A percentile compares a stretch with the other conserved stretches of the same genome.
Evolutionary conservation across 1,140 invertebrate genomes (phyloP).

Genomic region (Leptonema lineaticorne): DNA sequence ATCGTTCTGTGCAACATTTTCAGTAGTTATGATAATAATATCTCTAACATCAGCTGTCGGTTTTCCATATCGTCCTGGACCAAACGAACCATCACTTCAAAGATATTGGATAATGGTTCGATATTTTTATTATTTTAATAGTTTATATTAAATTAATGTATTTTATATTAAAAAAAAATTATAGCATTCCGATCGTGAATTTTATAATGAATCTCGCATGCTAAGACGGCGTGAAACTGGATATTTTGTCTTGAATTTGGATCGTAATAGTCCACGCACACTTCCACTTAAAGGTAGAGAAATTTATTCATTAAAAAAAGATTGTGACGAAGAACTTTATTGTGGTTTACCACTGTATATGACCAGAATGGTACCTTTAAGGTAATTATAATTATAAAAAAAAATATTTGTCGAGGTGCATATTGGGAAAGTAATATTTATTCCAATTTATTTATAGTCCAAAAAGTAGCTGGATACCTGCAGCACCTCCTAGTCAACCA

Average conservation of each 20-base stretch:
- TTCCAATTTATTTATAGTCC: slow-evolving; percentile 17
- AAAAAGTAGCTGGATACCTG: slow-evolving; percentile 23
- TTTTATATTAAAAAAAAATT: background rate
- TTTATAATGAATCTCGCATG: slow-evolving; percentile 25
- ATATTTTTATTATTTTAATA: too few species aligned
- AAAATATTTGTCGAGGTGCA: background rate
- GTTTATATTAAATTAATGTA: too few species aligned
- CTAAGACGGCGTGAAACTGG: slow-evolving; percentile 28
- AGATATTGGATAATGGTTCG: slow-evolving; percentile 40
- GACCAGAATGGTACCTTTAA: slow-evolving; percentile 37
- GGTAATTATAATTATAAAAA: too few species aligned
- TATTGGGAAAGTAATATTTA: too few species aligned
- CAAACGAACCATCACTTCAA: slow-evolving; percentile 29
- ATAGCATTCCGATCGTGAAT: slow-evolving; percentile 34
- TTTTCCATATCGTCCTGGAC: slow-evolving; percentile 32
- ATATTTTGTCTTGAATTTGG: slow-evolving; percentile 38
- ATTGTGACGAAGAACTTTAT: slow-evolving; percentile 34
- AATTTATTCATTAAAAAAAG: slow-evolving; percentile 2
- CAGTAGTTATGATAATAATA: slow-evolving; percentile 28
- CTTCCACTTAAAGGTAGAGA: slow-evolving; percentile 9
- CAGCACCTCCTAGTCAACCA: background rate
- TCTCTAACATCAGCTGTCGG: slow-evolving; percentile 27
- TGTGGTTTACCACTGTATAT: slow-evolving; percentile 36
- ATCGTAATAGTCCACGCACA: slow-evolving; percentile 37
- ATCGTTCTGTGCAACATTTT: slow-evolving; percentile 19